A percentile compares a stretch with the other conserved stretches of the same genome.
These are phyloP conservation scores for Cenopis cana DNA, from an alignment of 2,888 invertebrate species.

Conservation along the genomic window DNA sequence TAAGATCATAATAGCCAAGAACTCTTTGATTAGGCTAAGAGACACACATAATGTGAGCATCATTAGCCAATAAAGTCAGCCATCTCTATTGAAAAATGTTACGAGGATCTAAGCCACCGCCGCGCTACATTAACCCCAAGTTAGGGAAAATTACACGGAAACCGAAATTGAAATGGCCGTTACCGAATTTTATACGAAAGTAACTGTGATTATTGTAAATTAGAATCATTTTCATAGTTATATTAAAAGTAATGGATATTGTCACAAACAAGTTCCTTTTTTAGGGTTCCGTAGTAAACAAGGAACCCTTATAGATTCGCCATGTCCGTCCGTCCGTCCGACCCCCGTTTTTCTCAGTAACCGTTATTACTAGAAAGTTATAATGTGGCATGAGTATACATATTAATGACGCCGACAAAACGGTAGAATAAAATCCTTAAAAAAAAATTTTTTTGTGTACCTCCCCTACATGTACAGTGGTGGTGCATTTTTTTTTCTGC, in stretches of 20 bases:
- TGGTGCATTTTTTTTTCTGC: too few species aligned
- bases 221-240: neutral
- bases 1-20: neutral
- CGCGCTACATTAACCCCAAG: slow-evolving; percentile 8
- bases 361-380: too few species aligned
- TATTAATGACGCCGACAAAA: too few species aligned
- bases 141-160: slow-evolving; percentile 8
- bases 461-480: too few species aligned
- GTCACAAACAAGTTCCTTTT: neutral
- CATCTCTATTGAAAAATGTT: slow-evolving; percentile 13
- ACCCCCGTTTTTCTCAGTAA: too few species aligned
- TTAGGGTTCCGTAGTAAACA: neutral
- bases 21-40: neutral
- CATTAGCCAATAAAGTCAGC: slow-evolving; percentile 7
- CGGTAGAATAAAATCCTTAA: too few species aligned
- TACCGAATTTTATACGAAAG: neutral
- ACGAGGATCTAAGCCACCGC: neutral
- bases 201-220: neutral
- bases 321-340: too few species aligned
- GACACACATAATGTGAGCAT: slow-evolving; percentile 5
- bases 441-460: too few species aligned
- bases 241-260: neutral
- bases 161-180: slow-evolving; percentile 6
- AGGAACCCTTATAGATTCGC: too few species aligned
- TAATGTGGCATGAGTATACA: too few species aligned